A percentile compares a stretch with the other conserved stretches of the same genome.
Evolutionary conservation across 2,888 invertebrate species (phyloP).

Genomic region (Tubulanus polymorphus): DNA sequence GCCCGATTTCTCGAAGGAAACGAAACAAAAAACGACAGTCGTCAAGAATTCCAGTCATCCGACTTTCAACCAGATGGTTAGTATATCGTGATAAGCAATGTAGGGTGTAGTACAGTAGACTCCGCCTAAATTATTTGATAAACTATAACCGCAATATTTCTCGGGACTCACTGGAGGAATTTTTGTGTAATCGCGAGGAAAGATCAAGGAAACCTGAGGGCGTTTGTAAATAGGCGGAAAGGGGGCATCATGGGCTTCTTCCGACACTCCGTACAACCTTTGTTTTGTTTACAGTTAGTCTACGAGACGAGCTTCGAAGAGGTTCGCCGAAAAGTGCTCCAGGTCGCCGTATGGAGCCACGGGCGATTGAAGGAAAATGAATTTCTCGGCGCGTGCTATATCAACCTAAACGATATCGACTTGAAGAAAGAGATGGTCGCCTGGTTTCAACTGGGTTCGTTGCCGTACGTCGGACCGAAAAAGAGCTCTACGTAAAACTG

Average conservation of each 20-base stretch:
- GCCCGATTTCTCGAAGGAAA: slow-evolving; percentile 85
- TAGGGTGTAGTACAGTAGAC: too few relatives aligned
- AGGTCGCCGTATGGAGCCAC: slow-evolving; percentile 93
- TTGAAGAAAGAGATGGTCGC: slow-evolving; percentile 74
- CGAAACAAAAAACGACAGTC: slow-evolving; percentile 94
- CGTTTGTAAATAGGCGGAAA: too few relatives aligned
- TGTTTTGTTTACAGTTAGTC: slow-evolving; percentile 64
- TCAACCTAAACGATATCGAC: slow-evolving; percentile 70
- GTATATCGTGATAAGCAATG: too few relatives aligned
- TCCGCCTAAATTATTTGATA: too few relatives aligned
- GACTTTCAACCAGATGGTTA: slow-evolving; percentile 96
- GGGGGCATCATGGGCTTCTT: too few relatives aligned
- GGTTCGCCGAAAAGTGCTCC: slow-evolving; percentile 70
- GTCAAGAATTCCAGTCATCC: slow-evolving; percentile 89
- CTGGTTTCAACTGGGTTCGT: slow-evolving; percentile 72
- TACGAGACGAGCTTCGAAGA: slow-evolving; percentile 80
- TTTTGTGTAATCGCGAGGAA: too few relatives aligned
- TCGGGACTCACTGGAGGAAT: too few relatives aligned
- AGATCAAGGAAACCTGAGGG: too few relatives aligned
- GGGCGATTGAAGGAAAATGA: slow-evolving; percentile 91
- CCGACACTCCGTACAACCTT: too few relatives aligned
- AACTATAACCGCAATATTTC: too few relatives aligned
- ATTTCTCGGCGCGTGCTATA: slow-evolving; percentile 85
- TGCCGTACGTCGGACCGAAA: too few relatives aligned
- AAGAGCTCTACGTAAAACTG: too few relatives aligned